Conservation (phyloP, 2,888 invertebrate species). For the Chorisops tibialis region DNA sequence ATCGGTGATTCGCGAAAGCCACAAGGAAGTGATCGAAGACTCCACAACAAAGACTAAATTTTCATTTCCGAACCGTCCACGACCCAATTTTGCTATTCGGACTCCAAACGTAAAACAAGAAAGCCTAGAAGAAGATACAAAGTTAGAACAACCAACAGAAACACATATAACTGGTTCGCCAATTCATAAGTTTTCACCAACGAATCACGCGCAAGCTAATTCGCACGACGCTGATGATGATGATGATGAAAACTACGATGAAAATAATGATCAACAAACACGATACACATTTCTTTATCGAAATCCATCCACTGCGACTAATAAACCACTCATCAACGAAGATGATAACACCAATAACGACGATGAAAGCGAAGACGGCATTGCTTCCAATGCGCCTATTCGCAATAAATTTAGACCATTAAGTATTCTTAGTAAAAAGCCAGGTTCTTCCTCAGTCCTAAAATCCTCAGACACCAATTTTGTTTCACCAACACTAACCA, state of each 20-base stretch:
- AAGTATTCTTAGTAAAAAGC: neutral
- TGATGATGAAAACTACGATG: neutral
- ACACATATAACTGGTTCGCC: neutral
- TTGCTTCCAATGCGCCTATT: no score
- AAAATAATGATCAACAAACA: neutral
- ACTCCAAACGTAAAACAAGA: neutral
- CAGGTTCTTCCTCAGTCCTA: slow-evolving; percentile 7
- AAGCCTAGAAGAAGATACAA: neutral
- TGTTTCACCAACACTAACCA: slow-evolving; percentile 20
- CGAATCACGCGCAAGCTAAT: neutral
- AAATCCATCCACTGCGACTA: no score
- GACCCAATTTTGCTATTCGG: neutral
- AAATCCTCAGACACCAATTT: neutral
- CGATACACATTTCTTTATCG: no score
- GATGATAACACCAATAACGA: no score
- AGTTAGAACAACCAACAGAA: neutral
- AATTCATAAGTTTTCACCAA: neutral
- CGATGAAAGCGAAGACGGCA: no score
- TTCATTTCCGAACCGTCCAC: neutral
- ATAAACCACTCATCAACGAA: no score
- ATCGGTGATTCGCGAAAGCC: no score
- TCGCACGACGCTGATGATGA: neutral
- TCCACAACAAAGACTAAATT: neutral
- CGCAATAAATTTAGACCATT: slow-evolving; percentile 5
- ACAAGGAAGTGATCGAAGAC: neutral